phyloP scores from a whole-genome alignment of 2,888 invertebrate genomes.

The Malthinus flaveolus region DNA sequence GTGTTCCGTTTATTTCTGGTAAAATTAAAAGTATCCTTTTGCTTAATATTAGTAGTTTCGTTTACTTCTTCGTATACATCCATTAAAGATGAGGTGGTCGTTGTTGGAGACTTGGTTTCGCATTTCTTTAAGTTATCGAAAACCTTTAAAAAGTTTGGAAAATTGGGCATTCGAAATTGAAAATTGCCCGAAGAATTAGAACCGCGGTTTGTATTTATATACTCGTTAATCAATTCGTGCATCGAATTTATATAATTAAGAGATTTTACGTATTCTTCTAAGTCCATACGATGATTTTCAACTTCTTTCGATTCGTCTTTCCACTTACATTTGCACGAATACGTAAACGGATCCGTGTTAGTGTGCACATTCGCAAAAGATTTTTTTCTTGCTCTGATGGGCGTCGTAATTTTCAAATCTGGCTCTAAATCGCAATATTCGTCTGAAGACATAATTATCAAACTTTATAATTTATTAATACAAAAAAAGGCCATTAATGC shows the following conservation, averaged over 20 bases:
- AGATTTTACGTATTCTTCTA: slow-evolving; percentile 18
- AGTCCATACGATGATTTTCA: background rate
- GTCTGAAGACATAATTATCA: too few species aligned
- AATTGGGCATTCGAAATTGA: slow-evolving; percentile 18
- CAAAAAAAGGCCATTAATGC: too few species aligned
- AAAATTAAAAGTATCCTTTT: background rate
- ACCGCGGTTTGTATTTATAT: background rate
- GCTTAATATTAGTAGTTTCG: background rate
- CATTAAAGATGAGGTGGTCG: background rate
- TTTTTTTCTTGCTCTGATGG: background rate
- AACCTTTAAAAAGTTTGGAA: slow-evolving; percentile 24
- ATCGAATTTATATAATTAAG: slow-evolving; percentile 31
- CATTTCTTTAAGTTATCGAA: background rate
- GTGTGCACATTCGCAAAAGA: background rate
- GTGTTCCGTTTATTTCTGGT: too few species aligned
- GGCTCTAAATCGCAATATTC: too few species aligned
- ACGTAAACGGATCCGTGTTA: slow-evolving; percentile 15
- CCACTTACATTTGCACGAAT: background rate
- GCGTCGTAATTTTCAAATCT: background rate
- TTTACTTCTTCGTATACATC: background rate
- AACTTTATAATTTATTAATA: too few species aligned
- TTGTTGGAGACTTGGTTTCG: background rate
- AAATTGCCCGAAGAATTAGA: background rate
- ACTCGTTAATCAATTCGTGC: slow-evolving; percentile 22
- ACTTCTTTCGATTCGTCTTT: background rate